Evolutionary conservation across 2,888 invertebrate species (phyloP).

Genomic region (Automeris io): DNA sequence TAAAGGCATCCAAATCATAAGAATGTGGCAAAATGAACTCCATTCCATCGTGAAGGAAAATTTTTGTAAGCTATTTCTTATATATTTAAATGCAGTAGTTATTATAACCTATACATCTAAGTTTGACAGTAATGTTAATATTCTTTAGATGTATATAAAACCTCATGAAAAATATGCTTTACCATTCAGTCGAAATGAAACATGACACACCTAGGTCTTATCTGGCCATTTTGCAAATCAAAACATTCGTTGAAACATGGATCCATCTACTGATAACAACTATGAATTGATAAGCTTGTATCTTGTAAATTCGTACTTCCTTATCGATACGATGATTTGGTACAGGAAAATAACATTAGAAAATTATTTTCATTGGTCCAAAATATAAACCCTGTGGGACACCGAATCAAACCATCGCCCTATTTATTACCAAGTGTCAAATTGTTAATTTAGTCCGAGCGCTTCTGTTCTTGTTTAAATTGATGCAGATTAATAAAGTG

Average conservation of each 20-base stretch:
- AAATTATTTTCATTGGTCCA: too few species aligned
- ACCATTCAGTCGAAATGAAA: background rate
- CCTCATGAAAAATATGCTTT: too few species aligned
- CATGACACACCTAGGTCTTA: background rate
- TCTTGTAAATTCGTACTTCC: background rate
- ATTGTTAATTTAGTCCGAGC: constrained; percentile 18
- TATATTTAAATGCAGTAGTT: too few species aligned
- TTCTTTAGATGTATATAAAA: too few species aligned
- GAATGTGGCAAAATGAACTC: too few species aligned
- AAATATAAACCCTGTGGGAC: constrained; percentile 6
- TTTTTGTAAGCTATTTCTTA: too few species aligned
- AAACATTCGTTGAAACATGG: background rate
- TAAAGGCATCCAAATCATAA: too few species aligned
- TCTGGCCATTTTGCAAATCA: background rate
- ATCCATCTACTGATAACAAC: background rate
- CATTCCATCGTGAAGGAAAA: too few species aligned
- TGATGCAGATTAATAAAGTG: constrained; percentile 71
- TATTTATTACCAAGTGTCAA: constrained; percentile 3
- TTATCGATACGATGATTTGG: background rate
- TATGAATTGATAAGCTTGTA: background rate
- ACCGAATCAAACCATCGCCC: constrained; percentile 5
- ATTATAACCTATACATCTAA: too few species aligned
- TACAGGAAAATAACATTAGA: too few species aligned
- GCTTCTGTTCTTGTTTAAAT: constrained; percentile 68
- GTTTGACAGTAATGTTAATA: too few species aligned